Evolutionary conservation across 2,113 vertebrate species (phyloP).

Genomic region (Motacilla alba): DNA sequence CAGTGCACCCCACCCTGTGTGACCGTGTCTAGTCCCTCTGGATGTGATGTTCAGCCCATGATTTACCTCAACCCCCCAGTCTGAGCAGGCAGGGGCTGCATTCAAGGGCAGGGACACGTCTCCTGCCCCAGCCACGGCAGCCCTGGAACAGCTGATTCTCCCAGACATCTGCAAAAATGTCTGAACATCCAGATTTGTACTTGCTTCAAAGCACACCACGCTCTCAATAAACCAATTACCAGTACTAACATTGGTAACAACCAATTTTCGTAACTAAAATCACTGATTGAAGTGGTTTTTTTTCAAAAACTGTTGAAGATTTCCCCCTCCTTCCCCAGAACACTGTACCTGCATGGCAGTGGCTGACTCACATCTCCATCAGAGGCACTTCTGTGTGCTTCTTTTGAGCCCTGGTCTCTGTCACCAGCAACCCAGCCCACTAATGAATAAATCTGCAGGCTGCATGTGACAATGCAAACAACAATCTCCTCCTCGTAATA

Average conservation of each 20-base stretch:
- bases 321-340: not conserved
- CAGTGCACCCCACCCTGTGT: not conserved
- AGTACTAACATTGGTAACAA: not conserved
- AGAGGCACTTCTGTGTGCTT: not conserved
- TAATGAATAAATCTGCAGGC: fast-evolving
- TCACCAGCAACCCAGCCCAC: not conserved
- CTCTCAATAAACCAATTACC: not conserved
- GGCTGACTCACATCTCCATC: not conserved
- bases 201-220: not conserved
- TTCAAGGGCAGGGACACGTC: not conserved
- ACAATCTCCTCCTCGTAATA: not conserved
- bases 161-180: not conserved
- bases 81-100: not conserved
- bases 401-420: not conserved
- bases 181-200: not conserved
- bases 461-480: not conserved
- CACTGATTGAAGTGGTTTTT: not conserved
- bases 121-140: fast-evolving
- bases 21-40: not conserved
- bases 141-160: not conserved
- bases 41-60: fast-evolving
- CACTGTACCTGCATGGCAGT: not conserved
- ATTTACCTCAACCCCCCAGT: not conserved
- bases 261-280: not conserved
- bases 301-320: not conserved